Evolutionary conservation across 2,113 vertebrate species (phyloP), one percentile per base, ranked within the genome.

Genomic region (Aythya baeri): DNA sequence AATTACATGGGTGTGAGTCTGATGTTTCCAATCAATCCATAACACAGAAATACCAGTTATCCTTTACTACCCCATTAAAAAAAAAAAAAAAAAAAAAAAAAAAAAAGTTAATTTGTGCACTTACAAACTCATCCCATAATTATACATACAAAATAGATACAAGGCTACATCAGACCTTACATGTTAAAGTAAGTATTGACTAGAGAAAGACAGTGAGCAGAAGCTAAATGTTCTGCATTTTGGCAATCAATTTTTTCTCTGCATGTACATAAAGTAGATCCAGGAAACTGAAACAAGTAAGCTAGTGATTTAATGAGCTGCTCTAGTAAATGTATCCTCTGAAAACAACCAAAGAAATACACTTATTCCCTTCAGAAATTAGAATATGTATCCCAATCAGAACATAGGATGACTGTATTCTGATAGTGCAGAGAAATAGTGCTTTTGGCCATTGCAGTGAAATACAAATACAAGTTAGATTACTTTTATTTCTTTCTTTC

Each of bases 1-100:
- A 34, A 65, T n/a, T 12, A 1, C 12, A 17, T 4, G 1, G 0
- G 2, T 66, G 13, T 63, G 52, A 41, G 49, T 34, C 52, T 54
- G 3, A 79, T 34, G 14, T 36, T 88, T 11, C 22, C n/a, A 44
- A 26, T 13, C 26, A 65, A 62, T 43, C 41, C 23, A 12, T 44
- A 83, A 74, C 52, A 46, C 13, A 81, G 73, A 83, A 63, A 26
- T 38, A 43, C 1, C 20, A 58, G 6, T 54, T 61, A 44, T 36
- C 16, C 26, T 82, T 81, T 41, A 72, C 27, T 77, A 65, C 6
- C 7, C 3, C 18, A 62, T 44, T 44, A 41, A 46, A 63, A 52
- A 71, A 76, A 83, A 20, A 50, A 83, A 17, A 49, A 22, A 49
- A 12, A 49, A 52, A 66, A 76, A 83, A 20, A 50, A 83, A 17